Evolutionary conservation across 2,797 vertebrate genomes (phyloP), one percentile per base, ranked within the genome.

Genomic region (Tenualosa ilisha): DNA sequence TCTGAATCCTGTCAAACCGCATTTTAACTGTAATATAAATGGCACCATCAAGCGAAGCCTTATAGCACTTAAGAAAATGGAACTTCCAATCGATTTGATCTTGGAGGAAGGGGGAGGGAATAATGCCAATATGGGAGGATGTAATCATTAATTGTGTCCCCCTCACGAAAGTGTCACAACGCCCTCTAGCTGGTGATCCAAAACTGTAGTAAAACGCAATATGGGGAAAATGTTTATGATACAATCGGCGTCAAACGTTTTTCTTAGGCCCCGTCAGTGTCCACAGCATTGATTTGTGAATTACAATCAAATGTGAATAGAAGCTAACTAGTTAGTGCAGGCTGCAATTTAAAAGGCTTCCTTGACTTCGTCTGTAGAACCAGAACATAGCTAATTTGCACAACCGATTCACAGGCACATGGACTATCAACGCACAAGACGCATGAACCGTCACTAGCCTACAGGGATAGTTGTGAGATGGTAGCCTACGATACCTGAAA

Each of bases 81-180:
- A 88, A 72, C 6, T 84, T 81, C 59, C 46, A 84, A 93, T 93
- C 75, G 92, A 94, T 92, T 92, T 91, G 82, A 92, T 91, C 91
- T 92, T 2, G 83, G 85, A 90, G 75, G 89, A 90, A 91, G 89
- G 85, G 90, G 89, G 83, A 50, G 54, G 81, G n/a, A 37, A 24
- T 46, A 86, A 26, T 59, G 37, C 85, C 15, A 84, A 87, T 24
- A 22, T 6, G 54, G 61, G 83, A 85, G 24, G 56, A 53, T 20
- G 75, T 2, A 26, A 17, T 22, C 72, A 83, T 50, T 22, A 59
- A 43, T 15, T 1, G 51, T 24, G 3, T 79, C 37, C 72, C 72
- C 72, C 17, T 56, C 72, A 79, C 72, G 72, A 46, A 17, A 79
- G 72, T 43, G 40, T 79, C 72, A 79, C 72, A 46, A 40, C 72